Conservation (phyloP, 2,888 invertebrate genomes). For the Ormia ochracea region DNA sequence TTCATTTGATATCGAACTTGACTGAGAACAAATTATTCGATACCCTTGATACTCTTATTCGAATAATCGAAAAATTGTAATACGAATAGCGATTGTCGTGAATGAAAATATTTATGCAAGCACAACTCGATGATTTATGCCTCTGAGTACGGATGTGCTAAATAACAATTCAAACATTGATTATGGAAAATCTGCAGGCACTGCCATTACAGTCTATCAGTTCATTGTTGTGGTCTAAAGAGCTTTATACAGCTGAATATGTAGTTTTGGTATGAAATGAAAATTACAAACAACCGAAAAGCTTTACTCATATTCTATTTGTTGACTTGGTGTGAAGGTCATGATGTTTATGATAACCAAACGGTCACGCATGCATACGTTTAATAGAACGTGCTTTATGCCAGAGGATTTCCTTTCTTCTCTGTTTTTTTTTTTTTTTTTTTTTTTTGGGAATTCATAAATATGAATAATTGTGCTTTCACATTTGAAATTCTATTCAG, state of each 20-base stretch:
- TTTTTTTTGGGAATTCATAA: constrained; percentile 41
- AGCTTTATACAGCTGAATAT: background rate
- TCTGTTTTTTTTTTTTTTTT: too few species aligned
- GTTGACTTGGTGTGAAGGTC: constrained; percentile 50
- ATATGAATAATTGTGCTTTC: constrained; percentile 24
- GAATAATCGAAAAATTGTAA: too few species aligned
- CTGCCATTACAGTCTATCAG: background rate
- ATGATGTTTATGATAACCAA: constrained; percentile 40
- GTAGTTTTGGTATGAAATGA: too few species aligned
- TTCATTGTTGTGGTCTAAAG: background rate
- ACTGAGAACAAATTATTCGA: too few species aligned
- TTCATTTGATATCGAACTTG: too few species aligned
- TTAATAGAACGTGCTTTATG: constrained; percentile 48
- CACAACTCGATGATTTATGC: constrained; percentile 8
- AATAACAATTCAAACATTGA: constrained; percentile 45
- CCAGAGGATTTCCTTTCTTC: constrained; percentile 33
- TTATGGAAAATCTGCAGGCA: constrained; percentile 20
- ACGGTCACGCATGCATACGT: constrained; percentile 59
- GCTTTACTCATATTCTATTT: constrained; percentile 22
- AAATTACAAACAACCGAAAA: background rate
- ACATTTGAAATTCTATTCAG: background rate
- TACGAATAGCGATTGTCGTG: too few species aligned
- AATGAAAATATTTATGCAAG: background rate
- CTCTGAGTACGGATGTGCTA: background rate
- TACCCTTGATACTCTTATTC: too few species aligned